These are phyloP conservation scores for Endotricha flammealis DNA, from an alignment of 2,888 invertebrate species.

Conservation along the genomic window DNA sequence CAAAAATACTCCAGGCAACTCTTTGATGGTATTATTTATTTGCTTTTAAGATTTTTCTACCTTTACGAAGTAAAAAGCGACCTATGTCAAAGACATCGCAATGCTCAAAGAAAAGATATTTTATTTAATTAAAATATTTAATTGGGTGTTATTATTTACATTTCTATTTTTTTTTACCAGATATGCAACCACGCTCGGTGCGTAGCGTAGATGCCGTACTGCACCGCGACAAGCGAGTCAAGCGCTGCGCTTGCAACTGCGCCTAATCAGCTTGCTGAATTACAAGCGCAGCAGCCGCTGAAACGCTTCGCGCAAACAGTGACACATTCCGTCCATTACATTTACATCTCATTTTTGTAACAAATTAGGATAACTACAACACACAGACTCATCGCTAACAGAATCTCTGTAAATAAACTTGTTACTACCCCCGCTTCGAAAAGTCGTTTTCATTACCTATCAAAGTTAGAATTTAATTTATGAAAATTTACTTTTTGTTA, in stretches of 20 bases:
- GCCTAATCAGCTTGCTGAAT: slow-evolving; percentile 48
- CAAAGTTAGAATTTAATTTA: slow-evolving; percentile 39
- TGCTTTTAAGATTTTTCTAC: no score
- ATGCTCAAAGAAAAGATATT: no score
- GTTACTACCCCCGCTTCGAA: slow-evolving; percentile 43
- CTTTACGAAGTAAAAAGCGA: no score
- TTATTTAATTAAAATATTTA: no score
- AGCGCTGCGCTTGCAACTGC: slow-evolving; percentile 88
- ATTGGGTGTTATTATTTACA: no score
- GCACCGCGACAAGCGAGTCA: slow-evolving; percentile 81
- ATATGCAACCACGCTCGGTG: slow-evolving; percentile 86
- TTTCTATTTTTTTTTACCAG: slow-evolving; percentile 66
- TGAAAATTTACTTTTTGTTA: slow-evolving; percentile 45
- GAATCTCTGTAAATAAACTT: slow-evolving; percentile 63
- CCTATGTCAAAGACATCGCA: no score
- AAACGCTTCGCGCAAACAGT: slow-evolving; percentile 16
- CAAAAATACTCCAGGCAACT: no score
- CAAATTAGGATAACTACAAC: slow-evolving; percentile 18
- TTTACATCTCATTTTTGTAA: slow-evolving; percentile 31
- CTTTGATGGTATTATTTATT: no score
- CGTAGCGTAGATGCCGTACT: slow-evolving; percentile 79
- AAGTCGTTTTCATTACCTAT: slow-evolving; percentile 45
- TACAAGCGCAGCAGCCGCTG: slow-evolving; percentile 14
- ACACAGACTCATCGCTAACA: slow-evolving; percentile 31
- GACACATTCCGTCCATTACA: slow-evolving; percentile 41